These are phyloP conservation scores for Orchestia grillus DNA, from an alignment of 1,140 invertebrate species.

Conservation along the genomic window DNA sequence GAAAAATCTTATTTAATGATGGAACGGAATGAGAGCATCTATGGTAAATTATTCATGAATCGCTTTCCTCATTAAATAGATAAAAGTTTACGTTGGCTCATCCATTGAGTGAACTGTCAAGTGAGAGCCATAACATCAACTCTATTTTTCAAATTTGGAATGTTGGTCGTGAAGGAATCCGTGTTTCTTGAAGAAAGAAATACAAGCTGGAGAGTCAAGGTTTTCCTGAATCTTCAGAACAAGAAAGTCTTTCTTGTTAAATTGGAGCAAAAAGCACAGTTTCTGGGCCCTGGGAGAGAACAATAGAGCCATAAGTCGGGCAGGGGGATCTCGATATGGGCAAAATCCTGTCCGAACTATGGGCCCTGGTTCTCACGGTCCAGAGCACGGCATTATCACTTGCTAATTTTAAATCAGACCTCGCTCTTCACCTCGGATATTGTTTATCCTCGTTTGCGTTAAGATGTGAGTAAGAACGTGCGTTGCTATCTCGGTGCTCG, in stretches of 20 bases:
- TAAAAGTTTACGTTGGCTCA: background rate
- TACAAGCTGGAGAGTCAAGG: too few species aligned
- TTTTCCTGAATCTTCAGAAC: too few species aligned
- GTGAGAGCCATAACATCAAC: too few species aligned
- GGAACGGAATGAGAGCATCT: background rate
- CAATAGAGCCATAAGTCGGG: constrained; percentile 9
- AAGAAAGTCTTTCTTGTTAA: background rate
- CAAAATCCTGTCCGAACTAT: background rate
- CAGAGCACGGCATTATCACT: background rate
- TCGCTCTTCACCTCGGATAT: too few species aligned
- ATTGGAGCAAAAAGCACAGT: background rate
- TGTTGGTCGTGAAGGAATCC: too few species aligned
- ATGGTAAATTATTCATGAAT: background rate
- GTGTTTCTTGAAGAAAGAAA: too few species aligned
- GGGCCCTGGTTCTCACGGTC: constrained; percentile 15
- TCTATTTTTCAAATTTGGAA: too few species aligned
- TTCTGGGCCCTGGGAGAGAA: background rate
- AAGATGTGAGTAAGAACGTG: too few species aligned
- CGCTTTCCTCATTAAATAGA: background rate
- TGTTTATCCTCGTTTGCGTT: too few species aligned
- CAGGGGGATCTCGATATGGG: background rate
- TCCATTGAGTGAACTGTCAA: background rate
- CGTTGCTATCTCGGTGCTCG: too few species aligned
- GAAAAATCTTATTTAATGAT: background rate
- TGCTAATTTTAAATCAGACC: background rate